Percentiles rank a stretch among this genome's conserved stretches.
Evolutionary conservation across 2,888 invertebrate species (phyloP).

Genomic region (Cyclophora punctaria): DNA sequence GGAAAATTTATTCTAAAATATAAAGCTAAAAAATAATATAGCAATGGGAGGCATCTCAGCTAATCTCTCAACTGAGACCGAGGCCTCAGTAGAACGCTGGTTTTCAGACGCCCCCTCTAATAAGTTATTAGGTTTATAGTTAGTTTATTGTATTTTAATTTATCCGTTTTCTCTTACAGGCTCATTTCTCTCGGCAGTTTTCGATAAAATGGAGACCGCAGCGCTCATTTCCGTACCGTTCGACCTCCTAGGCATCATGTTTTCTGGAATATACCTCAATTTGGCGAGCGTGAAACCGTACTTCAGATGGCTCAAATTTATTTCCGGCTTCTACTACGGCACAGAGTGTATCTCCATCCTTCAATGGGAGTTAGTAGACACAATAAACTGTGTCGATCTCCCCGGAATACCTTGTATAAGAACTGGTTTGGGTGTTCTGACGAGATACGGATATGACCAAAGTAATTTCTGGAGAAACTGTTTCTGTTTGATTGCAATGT

Average conservation of each 20-base stretch:
- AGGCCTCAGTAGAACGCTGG: too few species aligned
- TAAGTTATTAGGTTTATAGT: too few species aligned
- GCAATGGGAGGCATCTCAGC: too few species aligned
- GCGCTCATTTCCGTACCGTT: constrained; percentile 80
- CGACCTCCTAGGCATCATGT: constrained; percentile 78
- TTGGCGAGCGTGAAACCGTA: constrained; percentile 71
- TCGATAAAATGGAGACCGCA: constrained; percentile 80
- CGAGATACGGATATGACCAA: constrained; percentile 68
- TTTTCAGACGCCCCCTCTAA: too few species aligned
- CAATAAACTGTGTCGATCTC: constrained; percentile 74
- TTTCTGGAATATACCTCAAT: constrained; percentile 81
- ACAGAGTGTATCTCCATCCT: constrained; percentile 80
- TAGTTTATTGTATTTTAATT: constrained; percentile 5
- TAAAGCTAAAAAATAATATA: too few species aligned
- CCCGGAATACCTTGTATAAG: constrained; percentile 75
- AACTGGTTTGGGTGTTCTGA: constrained; percentile 76
- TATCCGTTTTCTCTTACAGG: constrained; percentile 45
- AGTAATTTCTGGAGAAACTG: constrained; percentile 61
- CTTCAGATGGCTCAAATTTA: constrained; percentile 76
- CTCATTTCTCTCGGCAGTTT: constrained; percentile 80
- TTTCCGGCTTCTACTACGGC: constrained; percentile 82
- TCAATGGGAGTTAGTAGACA: constrained; percentile 77
- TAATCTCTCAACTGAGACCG: too few species aligned
- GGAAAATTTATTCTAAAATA: too few species aligned
- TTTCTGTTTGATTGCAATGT: constrained; percentile 52